Evolutionary conservation across 2,113 vertebrate species (phyloP).

Genomic region (Mungos mungo): DNA sequence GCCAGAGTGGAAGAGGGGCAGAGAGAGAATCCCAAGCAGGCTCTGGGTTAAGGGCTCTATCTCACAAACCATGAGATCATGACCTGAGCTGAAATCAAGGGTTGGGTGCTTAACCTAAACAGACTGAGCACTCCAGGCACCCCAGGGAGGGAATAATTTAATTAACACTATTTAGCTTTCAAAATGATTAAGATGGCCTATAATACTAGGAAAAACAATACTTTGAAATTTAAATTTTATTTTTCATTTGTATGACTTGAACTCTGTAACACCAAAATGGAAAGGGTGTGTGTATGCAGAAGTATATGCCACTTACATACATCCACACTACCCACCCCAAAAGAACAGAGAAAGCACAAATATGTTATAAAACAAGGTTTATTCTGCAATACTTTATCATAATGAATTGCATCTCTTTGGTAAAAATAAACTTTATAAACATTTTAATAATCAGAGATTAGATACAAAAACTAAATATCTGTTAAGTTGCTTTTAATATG

Average conservation of each 20-base stretch:
- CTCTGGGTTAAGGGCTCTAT: too few species aligned
- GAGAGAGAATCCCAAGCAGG: too few species aligned
- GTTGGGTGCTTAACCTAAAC: too few species aligned
- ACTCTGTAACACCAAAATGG: background rate
- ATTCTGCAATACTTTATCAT: conserved; percentile 99
- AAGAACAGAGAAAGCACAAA: conserved; percentile 75
- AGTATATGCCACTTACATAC: background rate
- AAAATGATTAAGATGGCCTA: background rate
- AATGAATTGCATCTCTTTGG: conserved; percentile 99
- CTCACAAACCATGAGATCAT: too few species aligned
- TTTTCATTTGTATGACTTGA: background rate
- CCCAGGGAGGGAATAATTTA: background rate
- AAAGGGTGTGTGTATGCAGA: background rate
- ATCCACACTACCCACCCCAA: background rate
- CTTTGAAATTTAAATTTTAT: conserved; percentile 34
- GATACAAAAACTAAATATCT: conserved; percentile 98
- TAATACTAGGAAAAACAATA: background rate
- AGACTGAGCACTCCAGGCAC: too few species aligned
- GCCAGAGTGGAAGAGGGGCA: too few species aligned
- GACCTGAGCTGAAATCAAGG: too few species aligned
- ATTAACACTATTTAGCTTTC: background rate
- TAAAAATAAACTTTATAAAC: conserved; percentile 99
- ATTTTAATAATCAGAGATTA: conserved; percentile 99
- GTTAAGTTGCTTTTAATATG: conserved; percentile 87
- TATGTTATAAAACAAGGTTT: conserved; percentile 96